Evolutionary conservation across 2,888 invertebrate species (phyloP), one percentile per base, ranked within the genome.

Genomic region (Watsonalla cultraria): DNA sequence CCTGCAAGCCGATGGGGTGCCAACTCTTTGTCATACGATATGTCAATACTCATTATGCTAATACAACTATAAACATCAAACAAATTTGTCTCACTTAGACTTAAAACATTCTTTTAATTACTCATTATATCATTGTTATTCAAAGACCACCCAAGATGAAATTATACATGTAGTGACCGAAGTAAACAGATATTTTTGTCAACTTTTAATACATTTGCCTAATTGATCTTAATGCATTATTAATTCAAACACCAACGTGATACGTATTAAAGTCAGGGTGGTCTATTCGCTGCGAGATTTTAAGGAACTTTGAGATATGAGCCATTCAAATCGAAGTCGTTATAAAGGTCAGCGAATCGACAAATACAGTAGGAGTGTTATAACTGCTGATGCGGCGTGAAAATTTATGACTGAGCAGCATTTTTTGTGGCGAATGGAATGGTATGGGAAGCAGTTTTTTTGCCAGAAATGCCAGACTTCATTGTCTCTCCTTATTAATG

Each of bases 201-300:
- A 64, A 64, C 65, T 66, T 68, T 70, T 69, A 74, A 72, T 62
- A 11, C 70, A 74, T 64, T 61, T 77, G 74, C 72, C 61, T 78
- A 81, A 82, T 82, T 82, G 77, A 76, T 64, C 63, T 64, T 73
- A 80, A 82, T 79, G 81, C 70, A 64, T 78, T 79, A 82, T 84
- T 83, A 80, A 84, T 82, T 80, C 77, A 72, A 81, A 82, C 63
- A 68, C 62, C 66, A 71, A 71, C 70, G 62, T 68, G 64, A 65
- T 55, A 62, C 61, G 56, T 58, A 33, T 53, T 57, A 52, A 54
- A 57, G 58, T 66, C 80, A 66, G 78, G 87, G 87, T 86, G 87
- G 87, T 84, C 86, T 63, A 53, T 50, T 56, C 59, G 60, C 62
- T 68, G 68, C 62, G 61, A 63, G 63, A 60, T 60, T 56, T 61